Percentiles rank a stretch among this genome's conserved stretches.
These are phyloP conservation scores for Endomychus coccineus DNA, from an alignment of 2,888 invertebrate genomes.

Conservation along the genomic window DNA sequence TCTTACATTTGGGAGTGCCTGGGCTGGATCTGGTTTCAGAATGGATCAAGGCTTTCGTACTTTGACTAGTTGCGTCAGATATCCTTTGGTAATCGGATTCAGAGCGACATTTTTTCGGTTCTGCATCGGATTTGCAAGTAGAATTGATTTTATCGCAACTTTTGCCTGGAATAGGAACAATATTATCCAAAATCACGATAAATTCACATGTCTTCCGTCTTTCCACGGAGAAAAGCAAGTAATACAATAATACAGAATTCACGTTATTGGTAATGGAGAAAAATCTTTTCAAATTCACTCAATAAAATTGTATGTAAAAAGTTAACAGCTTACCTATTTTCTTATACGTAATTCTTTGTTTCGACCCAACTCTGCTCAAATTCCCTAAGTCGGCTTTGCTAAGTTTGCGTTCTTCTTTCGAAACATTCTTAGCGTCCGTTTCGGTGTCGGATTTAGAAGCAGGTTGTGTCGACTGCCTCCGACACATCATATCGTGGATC, in stretches of 20 bases:
- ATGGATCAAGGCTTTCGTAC: slow-evolving; percentile 48
- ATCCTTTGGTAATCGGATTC: slow-evolving; percentile 52
- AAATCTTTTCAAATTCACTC: too few species aligned
- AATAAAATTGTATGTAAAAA: too few species aligned
- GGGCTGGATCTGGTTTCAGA: slow-evolving; percentile 41
- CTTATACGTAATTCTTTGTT: slow-evolving; percentile 40
- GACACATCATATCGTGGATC: slow-evolving; percentile 41
- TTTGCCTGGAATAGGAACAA: slow-evolving; percentile 24
- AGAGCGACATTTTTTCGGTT: slow-evolving; percentile 31
- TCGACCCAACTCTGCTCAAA: slow-evolving; percentile 35
- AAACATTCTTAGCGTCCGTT: slow-evolving; percentile 35
- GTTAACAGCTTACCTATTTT: slow-evolving; percentile 33
- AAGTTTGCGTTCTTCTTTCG: slow-evolving; percentile 45
- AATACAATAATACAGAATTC: too few species aligned
- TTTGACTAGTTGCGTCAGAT: slow-evolving; percentile 49
- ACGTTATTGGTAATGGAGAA: too few species aligned
- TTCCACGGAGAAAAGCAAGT: too few species aligned
- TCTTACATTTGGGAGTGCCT: slow-evolving; percentile 39
- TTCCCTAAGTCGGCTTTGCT: slow-evolving; percentile 39
- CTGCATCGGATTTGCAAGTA: slow-evolving; percentile 28
- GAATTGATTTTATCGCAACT: slow-evolving; percentile 43
- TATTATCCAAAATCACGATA: too few species aligned
- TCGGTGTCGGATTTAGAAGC: slow-evolving; percentile 29
- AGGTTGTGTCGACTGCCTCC: slow-evolving; percentile 33
- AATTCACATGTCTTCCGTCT: too few species aligned